These are phyloP conservation scores for Macroteleia sp. DNA, from an alignment of 2,888 invertebrate genomes.

Conservation along the genomic window DNA sequence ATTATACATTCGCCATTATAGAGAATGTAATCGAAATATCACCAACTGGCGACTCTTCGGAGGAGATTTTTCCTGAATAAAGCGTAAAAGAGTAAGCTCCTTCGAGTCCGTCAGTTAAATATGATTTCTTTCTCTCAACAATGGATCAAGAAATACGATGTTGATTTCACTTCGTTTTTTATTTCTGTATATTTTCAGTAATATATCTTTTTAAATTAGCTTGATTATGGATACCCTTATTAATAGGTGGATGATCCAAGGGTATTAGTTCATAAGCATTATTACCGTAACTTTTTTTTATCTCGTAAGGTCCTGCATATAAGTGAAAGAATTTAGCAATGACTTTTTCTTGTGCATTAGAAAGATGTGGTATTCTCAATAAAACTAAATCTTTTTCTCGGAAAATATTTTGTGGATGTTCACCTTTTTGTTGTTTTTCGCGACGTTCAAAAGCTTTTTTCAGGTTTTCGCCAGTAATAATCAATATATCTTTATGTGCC, in stretches of 20 bases:
- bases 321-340: conserved; percentile 12
- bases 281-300: not conserved
- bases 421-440: not conserved
- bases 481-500: not conserved
- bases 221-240: conserved; percentile 8
- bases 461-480: not conserved
- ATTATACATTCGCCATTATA: too few species aligned
- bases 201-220: conserved; percentile 3
- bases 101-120: not conserved
- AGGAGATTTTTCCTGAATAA: too few species aligned
- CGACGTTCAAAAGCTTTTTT: not conserved
- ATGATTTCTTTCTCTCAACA: not conserved
- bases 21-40: too few species aligned
- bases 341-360: conserved; percentile 1
- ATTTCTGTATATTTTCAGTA: too few species aligned
- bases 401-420: too few species aligned
- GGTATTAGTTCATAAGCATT: not conserved
- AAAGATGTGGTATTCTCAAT: conserved; percentile 4
- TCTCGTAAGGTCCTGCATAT: conserved; percentile 1
- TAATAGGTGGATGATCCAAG: not conserved
- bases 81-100: not conserved
- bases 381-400: not conserved
- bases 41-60: too few species aligned
- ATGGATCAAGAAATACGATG: too few species aligned
- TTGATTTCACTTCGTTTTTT: too few species aligned